Conservation (phyloP, 2,797 vertebrate genomes). For the Gouania willdenowi region DNA sequence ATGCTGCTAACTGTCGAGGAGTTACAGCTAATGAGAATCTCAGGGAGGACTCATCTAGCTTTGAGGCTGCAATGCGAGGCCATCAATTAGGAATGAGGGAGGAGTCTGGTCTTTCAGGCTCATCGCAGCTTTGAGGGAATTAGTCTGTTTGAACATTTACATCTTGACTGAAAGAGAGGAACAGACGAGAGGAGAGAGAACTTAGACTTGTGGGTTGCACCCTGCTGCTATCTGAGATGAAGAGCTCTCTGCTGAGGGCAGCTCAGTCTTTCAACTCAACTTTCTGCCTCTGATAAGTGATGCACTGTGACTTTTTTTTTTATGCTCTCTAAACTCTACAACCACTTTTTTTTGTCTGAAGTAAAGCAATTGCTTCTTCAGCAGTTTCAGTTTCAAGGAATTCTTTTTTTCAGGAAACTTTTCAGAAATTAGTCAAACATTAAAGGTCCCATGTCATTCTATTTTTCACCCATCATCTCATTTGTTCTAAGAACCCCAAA, state of each 20-base stretch:
- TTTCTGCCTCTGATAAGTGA: conserved; percentile 42
- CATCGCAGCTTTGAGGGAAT: conserved; percentile 51
- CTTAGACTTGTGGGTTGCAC: conserved; percentile 23
- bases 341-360: too few relatives aligned
- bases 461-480: too few relatives aligned
- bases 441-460: too few relatives aligned
- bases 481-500: too few relatives aligned
- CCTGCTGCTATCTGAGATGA: conserved; percentile 55
- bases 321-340: conserved; percentile 1
- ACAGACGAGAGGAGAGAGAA: conserved; percentile 21
- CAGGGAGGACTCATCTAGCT: conserved; percentile 35
- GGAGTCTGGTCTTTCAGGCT: conserved; percentile 55
- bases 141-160: conserved; percentile 67
- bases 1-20: conserved; percentile 42
- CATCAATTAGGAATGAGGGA: conserved; percentile 64
- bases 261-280: conserved; percentile 36
- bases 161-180: conserved; percentile 42
- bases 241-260: conserved; percentile 40
- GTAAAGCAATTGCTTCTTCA: conserved; percentile 10
- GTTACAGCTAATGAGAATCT: conserved; percentile 58
- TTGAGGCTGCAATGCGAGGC: conserved; percentile 43
- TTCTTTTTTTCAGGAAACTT: not conserved
- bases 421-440: conserved; percentile 1
- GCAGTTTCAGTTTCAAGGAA: conserved; percentile 10
- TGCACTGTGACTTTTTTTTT: conserved; percentile 35